These are phyloP conservation scores for Drosophila ustulata DNA, from an alignment of 2,888 invertebrate genomes.

Conservation along the genomic window DNA sequence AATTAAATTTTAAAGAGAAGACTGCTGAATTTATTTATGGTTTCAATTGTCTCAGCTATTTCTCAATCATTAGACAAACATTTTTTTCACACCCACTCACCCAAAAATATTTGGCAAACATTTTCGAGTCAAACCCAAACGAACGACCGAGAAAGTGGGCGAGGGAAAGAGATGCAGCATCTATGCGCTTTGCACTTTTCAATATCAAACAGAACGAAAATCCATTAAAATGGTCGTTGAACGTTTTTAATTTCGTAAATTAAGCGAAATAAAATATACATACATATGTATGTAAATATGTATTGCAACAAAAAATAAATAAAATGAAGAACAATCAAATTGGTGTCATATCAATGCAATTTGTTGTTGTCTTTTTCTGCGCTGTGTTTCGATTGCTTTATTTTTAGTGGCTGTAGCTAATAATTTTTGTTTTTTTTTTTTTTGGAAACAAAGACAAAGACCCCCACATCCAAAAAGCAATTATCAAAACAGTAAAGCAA, in stretches of 20 bases:
- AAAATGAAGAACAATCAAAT: slow-evolving; percentile 15
- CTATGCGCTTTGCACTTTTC: slow-evolving; percentile 18
- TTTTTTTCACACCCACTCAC: slow-evolving; percentile 8
- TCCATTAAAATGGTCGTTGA: slow-evolving; percentile 35
- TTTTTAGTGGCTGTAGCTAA: slow-evolving; percentile 48
- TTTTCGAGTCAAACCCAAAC: slow-evolving; percentile 36
- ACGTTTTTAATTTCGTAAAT: slow-evolving; percentile 41
- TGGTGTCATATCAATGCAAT: slow-evolving; percentile 42
- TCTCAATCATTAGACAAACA: slow-evolving; percentile 20
- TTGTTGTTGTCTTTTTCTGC: slow-evolving; percentile 9
- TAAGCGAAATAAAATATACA: slow-evolving; percentile 22
- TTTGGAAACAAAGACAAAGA: slow-evolving; percentile 52
- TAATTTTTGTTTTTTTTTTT: slow-evolving; percentile 29
- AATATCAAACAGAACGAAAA: slow-evolving; percentile 32
- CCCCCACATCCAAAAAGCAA: slow-evolving; percentile 35
- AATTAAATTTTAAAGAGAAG: not conserved
- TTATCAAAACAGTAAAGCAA: slow-evolving; percentile 52
- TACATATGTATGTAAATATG: not conserved
- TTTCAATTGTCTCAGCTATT: slow-evolving; percentile 6
- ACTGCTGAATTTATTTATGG: slow-evolving; percentile 9
- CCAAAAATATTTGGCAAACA: slow-evolving; percentile 65
- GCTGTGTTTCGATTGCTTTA: slow-evolving; percentile 34
- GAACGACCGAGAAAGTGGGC: not conserved
- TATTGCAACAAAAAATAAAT: not conserved
- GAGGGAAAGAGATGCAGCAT: not conserved